Base-by-base conservation (phyloP, 1,140 invertebrate genomes). In the Drosophila busckii region DNA sequence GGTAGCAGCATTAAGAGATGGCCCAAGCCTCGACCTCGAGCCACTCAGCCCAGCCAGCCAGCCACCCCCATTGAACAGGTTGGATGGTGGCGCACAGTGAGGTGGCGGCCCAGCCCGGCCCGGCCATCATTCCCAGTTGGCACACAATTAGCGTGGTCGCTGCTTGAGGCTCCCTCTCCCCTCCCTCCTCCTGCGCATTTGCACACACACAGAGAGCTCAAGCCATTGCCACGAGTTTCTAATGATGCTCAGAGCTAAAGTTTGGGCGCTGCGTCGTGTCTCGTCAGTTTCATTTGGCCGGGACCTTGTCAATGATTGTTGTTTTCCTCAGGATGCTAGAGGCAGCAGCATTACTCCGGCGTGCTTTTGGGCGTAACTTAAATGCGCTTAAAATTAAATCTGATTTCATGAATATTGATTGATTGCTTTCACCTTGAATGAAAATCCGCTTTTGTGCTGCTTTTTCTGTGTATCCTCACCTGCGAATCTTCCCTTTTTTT, bases 401-500 rank as follows among this genome's bases (percentile, higher is more conserved):
- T 82, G 75, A 82, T 82, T 82, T 82, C 75, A 82, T 82, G 75
- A 82, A 82, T 82, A 82, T 82, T 82, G 75, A 82, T 82, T 82
- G 75, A 82, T 82, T 82, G 75, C 75, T 82, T 82, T 82, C 78
- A 82, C 75, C 75, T 82, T 82, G 75, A 82, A 82, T 82, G 69
- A 83, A 82, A 82, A 82, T 82, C 75, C 70, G 75, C 75, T 82
- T 82, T 71, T 73, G 60, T 82, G 69, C 76, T 82, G 56, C 69
- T 70, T 75, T 66, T 75, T 52, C 28, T 34, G 12, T 48, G 10
- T 26, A 55, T 54, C 42, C 48, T 52, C 54, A 78, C 71, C 71
- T 78, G 68, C 50, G 54, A 66, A 31, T 56, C 49, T 63, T 28
- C 23, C 54, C 29, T 23, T 28, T 32, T 48, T 59, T 65, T 50